Evolutionary conservation across 1,140 invertebrate species (phyloP).

Genomic region (Wasmannia auropunctata): DNA sequence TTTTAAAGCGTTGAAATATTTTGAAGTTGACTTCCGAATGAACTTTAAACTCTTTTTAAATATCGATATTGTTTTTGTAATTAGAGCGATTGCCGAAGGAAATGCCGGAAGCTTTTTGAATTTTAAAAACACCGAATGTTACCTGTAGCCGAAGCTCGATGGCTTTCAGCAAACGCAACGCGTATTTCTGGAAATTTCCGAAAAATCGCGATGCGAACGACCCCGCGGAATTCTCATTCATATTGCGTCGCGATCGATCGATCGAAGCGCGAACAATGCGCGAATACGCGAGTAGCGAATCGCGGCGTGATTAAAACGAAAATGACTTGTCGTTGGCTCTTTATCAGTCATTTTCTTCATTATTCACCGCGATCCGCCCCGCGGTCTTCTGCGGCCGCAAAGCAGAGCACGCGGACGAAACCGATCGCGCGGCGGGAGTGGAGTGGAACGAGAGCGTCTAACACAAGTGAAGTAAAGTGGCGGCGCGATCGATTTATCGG

Average conservation of each 20-base stretch:
- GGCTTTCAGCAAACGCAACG: not conserved
- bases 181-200: not conserved
- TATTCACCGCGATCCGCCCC: slow-evolving; percentile 4
- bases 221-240: not conserved
- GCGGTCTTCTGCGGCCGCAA: not conserved
- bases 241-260: not conserved
- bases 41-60: not conserved
- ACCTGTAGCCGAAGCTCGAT: not conserved
- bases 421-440: not conserved
- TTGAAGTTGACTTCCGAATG: too few relatives aligned
- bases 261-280: not conserved
- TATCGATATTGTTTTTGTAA: not conserved
- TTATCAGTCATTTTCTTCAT: slow-evolving; percentile 41
- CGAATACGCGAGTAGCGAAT: not conserved
- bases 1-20: not conserved
- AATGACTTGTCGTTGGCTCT: not conserved
- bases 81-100: not conserved
- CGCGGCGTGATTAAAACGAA: not conserved
- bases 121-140: not conserved
- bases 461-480: not conserved
- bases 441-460: not conserved
- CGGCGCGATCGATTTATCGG: slow-evolving; percentile 46
- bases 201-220: not conserved
- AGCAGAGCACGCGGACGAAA: not conserved
- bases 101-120: not conserved